Conservation (phyloP, 2,888 invertebrate genomes). For the Sisyra terminalis region DNA sequence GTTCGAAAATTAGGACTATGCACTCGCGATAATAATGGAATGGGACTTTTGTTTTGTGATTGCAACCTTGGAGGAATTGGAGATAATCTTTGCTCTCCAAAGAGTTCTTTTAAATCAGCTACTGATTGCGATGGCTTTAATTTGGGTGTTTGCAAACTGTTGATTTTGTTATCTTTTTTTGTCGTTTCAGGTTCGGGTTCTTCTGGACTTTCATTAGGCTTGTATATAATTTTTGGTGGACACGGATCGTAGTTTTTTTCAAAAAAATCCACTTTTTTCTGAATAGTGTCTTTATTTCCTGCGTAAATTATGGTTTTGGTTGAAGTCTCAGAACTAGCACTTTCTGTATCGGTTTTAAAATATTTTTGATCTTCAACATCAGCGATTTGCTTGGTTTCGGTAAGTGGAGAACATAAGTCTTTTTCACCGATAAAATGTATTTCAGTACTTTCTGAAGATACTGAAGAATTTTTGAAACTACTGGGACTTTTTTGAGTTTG, state of each 20-base stretch:
- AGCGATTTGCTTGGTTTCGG: conserved; percentile 1
- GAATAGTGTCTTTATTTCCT: conserved; percentile 42
- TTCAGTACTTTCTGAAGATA: conserved; percentile 27
- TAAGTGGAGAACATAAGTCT: conserved; percentile 11
- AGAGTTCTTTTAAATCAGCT: conserved; percentile 64
- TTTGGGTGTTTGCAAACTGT: conserved; percentile 14
- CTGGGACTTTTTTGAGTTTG: conserved; percentile 18
- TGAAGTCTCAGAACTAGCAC: conserved; percentile 55
- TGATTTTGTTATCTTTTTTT: conserved; percentile 15
- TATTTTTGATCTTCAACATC: conserved; percentile 16
- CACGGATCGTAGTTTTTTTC: conserved; percentile 56
- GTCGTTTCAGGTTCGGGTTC: conserved; percentile 16
- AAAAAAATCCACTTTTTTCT: conserved; percentile 64
- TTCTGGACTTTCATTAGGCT: conserved; percentile 27
- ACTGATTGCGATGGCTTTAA: conserved; percentile 47
- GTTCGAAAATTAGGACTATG: conserved; percentile 52
- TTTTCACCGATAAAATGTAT: conserved; percentile 14
- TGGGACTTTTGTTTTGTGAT: conserved; percentile 22
- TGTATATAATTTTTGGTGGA: conserved; percentile 22
- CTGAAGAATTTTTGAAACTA: conserved; percentile 20
- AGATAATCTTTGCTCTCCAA: conserved; percentile 41
- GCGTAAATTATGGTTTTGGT: conserved; percentile 46
- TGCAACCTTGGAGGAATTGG: too few relatives aligned
- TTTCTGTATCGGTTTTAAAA: conserved; percentile 46
- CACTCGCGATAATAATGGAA: conserved; percentile 24